These are phyloP conservation scores for Pseudochromis fuscus DNA, from an alignment of 2,797 vertebrate genomes.

Conservation along the genomic window DNA sequence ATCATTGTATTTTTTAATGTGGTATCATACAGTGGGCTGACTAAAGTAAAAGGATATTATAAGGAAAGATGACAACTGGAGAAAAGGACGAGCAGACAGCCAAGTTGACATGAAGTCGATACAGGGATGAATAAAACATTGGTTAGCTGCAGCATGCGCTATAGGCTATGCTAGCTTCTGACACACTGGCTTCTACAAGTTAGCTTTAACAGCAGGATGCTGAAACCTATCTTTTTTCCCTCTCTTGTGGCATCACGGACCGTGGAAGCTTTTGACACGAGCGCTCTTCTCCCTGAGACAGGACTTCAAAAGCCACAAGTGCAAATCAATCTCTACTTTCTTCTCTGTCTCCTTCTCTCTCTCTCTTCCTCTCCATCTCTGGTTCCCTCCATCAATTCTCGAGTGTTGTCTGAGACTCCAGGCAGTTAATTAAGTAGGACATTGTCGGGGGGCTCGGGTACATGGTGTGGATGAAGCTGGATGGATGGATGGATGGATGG, in stretches of 20 bases:
- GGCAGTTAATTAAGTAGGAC: conserved; percentile 78
- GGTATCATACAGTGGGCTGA: background rate
- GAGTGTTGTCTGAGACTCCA: conserved; percentile 65
- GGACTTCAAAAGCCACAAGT: conserved; percentile 63
- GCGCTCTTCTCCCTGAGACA: conserved; percentile 26
- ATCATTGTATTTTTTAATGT: conserved; percentile 1
- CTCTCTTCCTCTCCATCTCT: conserved; percentile 23
- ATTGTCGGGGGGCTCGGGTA: conserved; percentile 63
- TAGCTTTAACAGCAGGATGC: conserved; percentile 48
- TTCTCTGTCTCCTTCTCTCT: conserved; percentile 28
- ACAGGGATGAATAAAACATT: conserved; percentile 72
- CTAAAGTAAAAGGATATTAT: conserved; percentile 24
- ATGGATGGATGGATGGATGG: conserved; percentile 24
- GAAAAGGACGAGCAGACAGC: conserved; percentile 49
- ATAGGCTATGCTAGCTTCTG: conserved; percentile 58
- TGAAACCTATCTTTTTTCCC: conserved; percentile 19
- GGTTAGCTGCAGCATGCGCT: conserved; percentile 45
- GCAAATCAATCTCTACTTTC: conserved; percentile 53
- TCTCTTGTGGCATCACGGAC: conserved; percentile 34
- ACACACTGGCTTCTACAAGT: conserved; percentile 39
- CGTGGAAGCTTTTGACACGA: conserved; percentile 49
- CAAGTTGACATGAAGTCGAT: conserved; percentile 64
- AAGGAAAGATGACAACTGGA: conserved; percentile 43
- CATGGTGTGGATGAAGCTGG: conserved; percentile 53
- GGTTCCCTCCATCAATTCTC: conserved; percentile 56